Base-by-base conservation (phyloP, 2,888 invertebrate genomes). In the Drepana falcataria region DNA sequence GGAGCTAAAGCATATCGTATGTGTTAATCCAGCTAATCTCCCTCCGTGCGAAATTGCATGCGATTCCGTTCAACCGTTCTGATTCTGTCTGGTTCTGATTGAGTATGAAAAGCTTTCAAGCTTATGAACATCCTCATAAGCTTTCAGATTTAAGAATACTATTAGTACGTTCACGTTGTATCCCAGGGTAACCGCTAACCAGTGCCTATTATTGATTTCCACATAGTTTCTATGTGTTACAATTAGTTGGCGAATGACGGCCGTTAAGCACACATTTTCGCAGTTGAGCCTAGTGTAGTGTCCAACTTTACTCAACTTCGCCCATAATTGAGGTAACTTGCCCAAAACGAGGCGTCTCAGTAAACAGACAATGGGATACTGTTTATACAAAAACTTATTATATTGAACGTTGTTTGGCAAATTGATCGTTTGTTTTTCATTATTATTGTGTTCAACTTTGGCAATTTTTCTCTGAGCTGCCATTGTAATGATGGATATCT, bases 311-410 rank as follows among this genome's bases (percentile, higher is more conserved):
- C 47, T 48, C 21, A 71, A 69, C 59, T 71, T 71, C 55, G 63
- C 61, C 62, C 64, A 71, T 71, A 71, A 69, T 65, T 62, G 64
- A 60, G 60, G 54, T 51, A 71, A 71, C 63, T 71, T 68, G 57
- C 49, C 60, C 58, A 54, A 65, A 69, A 68, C 65, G 63, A 64
- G 64, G 56, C 62, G 48, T 57, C 49, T 52, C 53, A 60, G 52
- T 58, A 60, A 58, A 56, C 55, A 61, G 37, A 51, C 53, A 56
- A 62, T 61, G 60, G 56, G 54, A 56, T 34, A 37, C 35, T 60
- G 54, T 52, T 59, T 63, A 60, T 53, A 55, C 49, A 54, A 48
- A 55, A 59, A 64, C 35, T 65, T 63, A 55, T 59, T 57, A 56
- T 66, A 65, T 60, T 66, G 53, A 57, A 55, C 49, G 47, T 54